phyloP scores from a whole-genome alignment of 2,888 invertebrate genomes.

The Athalia circularis region DNA sequence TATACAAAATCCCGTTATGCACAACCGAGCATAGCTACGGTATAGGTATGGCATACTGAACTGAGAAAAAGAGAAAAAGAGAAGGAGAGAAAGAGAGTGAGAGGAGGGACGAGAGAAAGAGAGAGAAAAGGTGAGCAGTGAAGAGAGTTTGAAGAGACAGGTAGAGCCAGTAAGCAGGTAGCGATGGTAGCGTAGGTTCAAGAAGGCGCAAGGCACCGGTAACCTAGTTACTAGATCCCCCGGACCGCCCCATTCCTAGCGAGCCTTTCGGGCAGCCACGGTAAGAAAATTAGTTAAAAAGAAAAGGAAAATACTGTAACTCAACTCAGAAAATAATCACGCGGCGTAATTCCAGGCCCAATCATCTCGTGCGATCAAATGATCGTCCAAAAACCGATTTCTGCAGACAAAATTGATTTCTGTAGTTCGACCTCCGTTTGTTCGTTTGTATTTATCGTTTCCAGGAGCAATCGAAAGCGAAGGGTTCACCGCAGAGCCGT shows the following conservation, averaged over 20 bases:
- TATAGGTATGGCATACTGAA: slow-evolving; percentile 55
- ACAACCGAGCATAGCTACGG: slow-evolving; percentile 54
- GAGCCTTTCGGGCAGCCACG: slow-evolving; percentile 16
- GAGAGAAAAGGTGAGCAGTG: slow-evolving; percentile 8
- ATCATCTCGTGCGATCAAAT: background rate
- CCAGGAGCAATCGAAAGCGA: too few relatives aligned
- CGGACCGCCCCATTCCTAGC: slow-evolving; percentile 49
- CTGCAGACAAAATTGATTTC: too few relatives aligned
- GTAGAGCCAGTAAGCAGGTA: slow-evolving; percentile 50
- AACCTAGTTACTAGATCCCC: slow-evolving; percentile 65
- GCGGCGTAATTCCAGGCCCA: background rate
- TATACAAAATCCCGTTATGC: slow-evolving; percentile 66
- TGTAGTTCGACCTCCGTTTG: too few relatives aligned
- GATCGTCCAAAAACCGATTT: too few relatives aligned
- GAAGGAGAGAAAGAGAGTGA: slow-evolving; percentile 41
- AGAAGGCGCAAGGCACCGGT: slow-evolving; percentile 62
- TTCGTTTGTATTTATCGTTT: too few relatives aligned
- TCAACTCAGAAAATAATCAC: background rate
- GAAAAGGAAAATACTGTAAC: too few relatives aligned
- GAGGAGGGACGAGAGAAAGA: slow-evolving; percentile 36
- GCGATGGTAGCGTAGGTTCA: slow-evolving; percentile 53
- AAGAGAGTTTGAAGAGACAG: slow-evolving; percentile 47
- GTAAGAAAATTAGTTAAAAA: slow-evolving; percentile 24
- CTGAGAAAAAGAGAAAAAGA: slow-evolving; percentile 46
- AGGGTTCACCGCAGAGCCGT: too few relatives aligned